Base-by-base conservation (phyloP, 2,888 invertebrate species). In the Dichetophora obliterata region DNA sequence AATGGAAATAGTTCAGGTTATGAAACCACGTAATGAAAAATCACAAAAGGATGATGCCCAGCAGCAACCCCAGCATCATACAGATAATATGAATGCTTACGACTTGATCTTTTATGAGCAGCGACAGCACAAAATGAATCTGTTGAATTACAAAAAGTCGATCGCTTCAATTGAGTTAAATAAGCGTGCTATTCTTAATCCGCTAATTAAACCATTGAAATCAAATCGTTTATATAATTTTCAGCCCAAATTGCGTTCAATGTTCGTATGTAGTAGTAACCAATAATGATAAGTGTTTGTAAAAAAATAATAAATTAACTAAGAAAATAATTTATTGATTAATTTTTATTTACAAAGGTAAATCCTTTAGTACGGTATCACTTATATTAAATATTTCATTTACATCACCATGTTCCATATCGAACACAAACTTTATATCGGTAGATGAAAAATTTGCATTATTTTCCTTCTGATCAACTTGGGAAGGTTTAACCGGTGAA, bases 121-220 rank as follows among this genome's bases (percentile, higher is more conserved):
- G 31, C 79, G 83, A 3, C 80, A 83, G 75, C 76, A 79, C 65
- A 63, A 59, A n/a, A 69, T 81, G 61, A 84, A 84, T 79, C 66
- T 81, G n/a, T 72, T 82, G 63, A 78, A 80, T 72, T 83, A 83
- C 69, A 83, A 82, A 75, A 83, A 83, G 76, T 84, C 84, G 0
- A 70, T 79, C 22, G 75, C 76, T 54, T 77, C 81, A 3, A 48
- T 83, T 16, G 76, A 78, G n/a, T 77, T 84, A 16, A 84, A 83
- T 71, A 69, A 78, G 34, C 79, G 80, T 11, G 76, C 81, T n/a
- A 6, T 52, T 69, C 61, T 80, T 2, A 81, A 77, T 79, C 80
- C 81, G 1, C 71, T 72, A 11, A 77, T 81, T 8, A 80, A 76
- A 72, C 81, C 81, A 4, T 37, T 69, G 27, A 68, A 69, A 54